Percentiles rank a stretch among this genome's conserved stretches.
These are phyloP conservation scores for Pseudoatta argentina DNA, from an alignment of 1,140 invertebrate genomes.

Conservation along the genomic window DNA sequence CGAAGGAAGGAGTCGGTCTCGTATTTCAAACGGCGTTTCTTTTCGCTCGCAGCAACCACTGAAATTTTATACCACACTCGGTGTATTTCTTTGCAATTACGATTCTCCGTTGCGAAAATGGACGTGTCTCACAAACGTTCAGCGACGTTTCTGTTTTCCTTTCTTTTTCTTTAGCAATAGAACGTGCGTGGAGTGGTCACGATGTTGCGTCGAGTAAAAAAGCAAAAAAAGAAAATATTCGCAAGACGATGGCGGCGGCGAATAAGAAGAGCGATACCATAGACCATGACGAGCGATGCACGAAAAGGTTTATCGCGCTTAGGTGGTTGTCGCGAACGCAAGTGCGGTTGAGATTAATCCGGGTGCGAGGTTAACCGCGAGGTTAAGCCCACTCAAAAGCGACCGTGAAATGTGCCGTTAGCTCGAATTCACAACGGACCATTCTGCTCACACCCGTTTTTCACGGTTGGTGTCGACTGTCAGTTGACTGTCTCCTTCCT, in stretches of 20 bases:
- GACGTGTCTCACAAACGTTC: conserved; percentile 44
- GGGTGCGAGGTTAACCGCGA: conserved; percentile 72
- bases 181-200: conserved; percentile 29
- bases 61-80: conserved; percentile 61
- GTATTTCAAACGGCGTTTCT: conserved; percentile 58
- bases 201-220: neutral
- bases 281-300: conserved; percentile 65
- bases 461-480: conserved; percentile 30
- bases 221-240: conserved; percentile 21
- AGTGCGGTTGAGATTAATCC: conserved; percentile 78
- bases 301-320: conserved; percentile 73
- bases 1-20: conserved; percentile 55
- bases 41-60: conserved; percentile 36
- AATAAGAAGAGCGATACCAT: conserved; percentile 29
- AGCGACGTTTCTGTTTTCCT: neutral
- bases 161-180: conserved; percentile 29
- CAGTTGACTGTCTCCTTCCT: conserved; percentile 9
- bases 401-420: conserved; percentile 61
- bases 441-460: conserved; percentile 65
- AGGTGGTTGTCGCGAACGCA: conserved; percentile 66
- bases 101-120: conserved; percentile 63
- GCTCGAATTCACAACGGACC: conserved; percentile 67
- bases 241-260: conserved; percentile 46
- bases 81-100: conserved; percentile 62
- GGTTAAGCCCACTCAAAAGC: conserved; percentile 80